Conservation (phyloP, 2,113 vertebrate genomes). For the Oryzias woworae region DNA sequence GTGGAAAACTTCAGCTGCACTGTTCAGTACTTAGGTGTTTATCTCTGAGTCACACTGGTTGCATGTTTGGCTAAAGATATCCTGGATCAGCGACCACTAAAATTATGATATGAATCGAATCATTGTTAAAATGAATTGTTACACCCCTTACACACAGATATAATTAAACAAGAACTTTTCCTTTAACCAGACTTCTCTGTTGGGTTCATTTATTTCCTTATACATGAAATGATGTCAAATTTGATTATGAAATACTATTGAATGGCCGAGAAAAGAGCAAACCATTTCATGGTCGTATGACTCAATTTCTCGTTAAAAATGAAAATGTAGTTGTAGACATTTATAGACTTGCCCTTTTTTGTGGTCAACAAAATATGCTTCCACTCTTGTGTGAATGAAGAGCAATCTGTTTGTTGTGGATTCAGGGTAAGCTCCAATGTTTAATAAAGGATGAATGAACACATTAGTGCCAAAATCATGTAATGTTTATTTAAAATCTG, state of each 20-base stretch:
- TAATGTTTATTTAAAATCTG: conserved; percentile 25
- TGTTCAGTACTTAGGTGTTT: too few species aligned
- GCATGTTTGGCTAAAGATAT: too few species aligned
- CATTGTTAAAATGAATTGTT: too few species aligned
- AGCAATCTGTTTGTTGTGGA: neutral
- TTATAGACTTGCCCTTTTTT: conserved; percentile 3
- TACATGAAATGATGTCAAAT: conserved; percentile 53
- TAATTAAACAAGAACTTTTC: conserved; percentile 5
- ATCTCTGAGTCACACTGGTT: too few species aligned
- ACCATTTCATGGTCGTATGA: conserved; percentile 29
- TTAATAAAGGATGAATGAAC: conserved; percentile 3
- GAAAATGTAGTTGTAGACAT: conserved; percentile 29
- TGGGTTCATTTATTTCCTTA: conserved; percentile 25
- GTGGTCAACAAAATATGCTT: neutral
- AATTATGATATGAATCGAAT: too few species aligned
- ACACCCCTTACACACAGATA: too few species aligned
- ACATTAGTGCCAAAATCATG: conserved; percentile 4
- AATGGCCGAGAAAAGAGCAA: conserved; percentile 40
- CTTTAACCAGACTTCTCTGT: conserved; percentile 23
- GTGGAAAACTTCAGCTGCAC: too few species aligned
- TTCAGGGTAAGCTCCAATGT: neutral
- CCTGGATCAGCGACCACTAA: too few species aligned
- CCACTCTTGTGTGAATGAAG: neutral
- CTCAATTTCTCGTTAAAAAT: conserved; percentile 39
- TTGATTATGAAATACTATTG: conserved; percentile 52